These are phyloP conservation scores for Trematocara variabile DNA, from an alignment of 2,113 vertebrate species.

Conservation along the genomic window DNA sequence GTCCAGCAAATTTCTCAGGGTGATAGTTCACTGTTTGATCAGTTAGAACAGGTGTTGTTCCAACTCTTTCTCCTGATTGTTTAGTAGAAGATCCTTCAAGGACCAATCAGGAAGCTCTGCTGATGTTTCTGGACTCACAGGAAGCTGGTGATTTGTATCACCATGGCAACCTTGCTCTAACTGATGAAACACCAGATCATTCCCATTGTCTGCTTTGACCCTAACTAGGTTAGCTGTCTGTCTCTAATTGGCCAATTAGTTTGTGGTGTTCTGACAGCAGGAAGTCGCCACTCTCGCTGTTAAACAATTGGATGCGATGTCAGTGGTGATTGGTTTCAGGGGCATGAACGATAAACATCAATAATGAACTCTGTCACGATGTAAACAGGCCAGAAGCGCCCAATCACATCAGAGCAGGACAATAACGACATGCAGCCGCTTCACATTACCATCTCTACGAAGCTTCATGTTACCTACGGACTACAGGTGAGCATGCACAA, in stretches of 20 bases:
- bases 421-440: neutral
- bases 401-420: neutral
- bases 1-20: neutral
- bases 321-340: neutral
- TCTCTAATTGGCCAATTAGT: neutral
- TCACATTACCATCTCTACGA: neutral
- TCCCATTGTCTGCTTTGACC: neutral
- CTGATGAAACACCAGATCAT: neutral
- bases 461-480: neutral
- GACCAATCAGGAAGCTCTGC: neutral
- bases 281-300: neutral
- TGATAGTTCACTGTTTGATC: neutral
- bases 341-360: neutral
- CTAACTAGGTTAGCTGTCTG: neutral
- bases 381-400: neutral
- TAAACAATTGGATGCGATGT: neutral
- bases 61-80: neutral
- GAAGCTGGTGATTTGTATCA: neutral
- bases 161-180: neutral
- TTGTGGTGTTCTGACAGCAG: neutral
- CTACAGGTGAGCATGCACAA: neutral
- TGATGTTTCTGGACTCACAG: neutral
- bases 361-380: neutral
- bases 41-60: neutral
- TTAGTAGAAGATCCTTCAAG: too few relatives aligned